These are phyloP conservation scores for Drosophila diplacantha DNA, from an alignment of 2,888 invertebrate species.

Conservation along the genomic window DNA sequence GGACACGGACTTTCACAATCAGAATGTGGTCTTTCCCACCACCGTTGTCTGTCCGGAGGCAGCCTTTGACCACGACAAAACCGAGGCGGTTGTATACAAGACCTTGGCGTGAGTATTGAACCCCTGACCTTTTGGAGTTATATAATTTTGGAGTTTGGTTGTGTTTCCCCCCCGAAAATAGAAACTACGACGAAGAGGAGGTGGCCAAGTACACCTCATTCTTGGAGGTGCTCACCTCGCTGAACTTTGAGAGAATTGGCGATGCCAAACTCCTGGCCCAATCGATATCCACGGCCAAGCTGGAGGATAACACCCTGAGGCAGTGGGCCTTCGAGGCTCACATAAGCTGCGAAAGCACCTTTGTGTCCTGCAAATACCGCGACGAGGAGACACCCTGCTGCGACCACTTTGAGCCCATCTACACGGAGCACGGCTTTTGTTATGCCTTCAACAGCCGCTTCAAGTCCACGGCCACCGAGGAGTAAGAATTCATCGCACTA, in stretches of 20 bases:
- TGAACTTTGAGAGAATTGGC: constrained; percentile 77
- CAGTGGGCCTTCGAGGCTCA: constrained; percentile 69
- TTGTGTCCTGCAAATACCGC: constrained; percentile 83
- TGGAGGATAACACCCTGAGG: constrained; percentile 66
- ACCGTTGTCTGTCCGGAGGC: constrained; percentile 82
- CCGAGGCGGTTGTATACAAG: constrained; percentile 67
- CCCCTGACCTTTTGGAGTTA: not conserved
- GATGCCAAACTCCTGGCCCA: constrained; percentile 60
- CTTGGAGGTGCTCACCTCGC: constrained; percentile 75
- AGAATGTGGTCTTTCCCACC: constrained; percentile 87
- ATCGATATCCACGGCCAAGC: constrained; percentile 51
- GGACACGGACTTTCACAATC: constrained; percentile 89
- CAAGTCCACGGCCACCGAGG: constrained; percentile 66
- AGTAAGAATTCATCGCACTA: constrained; percentile 68
- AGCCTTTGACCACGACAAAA: constrained; percentile 79
- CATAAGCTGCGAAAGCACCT: constrained; percentile 80
- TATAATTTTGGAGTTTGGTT: not conserved
- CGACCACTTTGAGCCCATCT: constrained; percentile 82
- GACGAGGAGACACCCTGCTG: constrained; percentile 84
- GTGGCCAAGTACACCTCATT: constrained; percentile 71
- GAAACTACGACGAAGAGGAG: constrained; percentile 62
- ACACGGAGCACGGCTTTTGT: constrained; percentile 87
- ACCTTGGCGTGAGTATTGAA: constrained; percentile 66
- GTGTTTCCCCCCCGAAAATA: not conserved
- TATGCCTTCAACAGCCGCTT: constrained; percentile 83